Percentiles rank a stretch among this genome's conserved stretches.
phyloP scores from a whole-genome alignment of 30 jellyfish, hydroid and myxozoan species.

The Pseudorhiza aurosa region DNA sequence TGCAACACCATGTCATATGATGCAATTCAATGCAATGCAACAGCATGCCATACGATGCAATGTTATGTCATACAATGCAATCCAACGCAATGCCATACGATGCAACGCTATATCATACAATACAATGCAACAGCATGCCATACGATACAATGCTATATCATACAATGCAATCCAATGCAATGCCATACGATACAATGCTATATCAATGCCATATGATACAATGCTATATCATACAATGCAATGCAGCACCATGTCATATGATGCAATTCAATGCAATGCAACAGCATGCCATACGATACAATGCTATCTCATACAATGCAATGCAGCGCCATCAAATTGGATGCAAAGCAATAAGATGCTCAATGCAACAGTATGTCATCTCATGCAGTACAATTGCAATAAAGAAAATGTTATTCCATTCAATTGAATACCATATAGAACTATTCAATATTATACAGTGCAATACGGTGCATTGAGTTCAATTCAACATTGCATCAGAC shows the following conservation, averaged over 20 bases:
- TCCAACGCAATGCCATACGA: constrained; percentile 12
- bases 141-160: constrained; percentile 12
- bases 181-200: constrained; percentile 2
- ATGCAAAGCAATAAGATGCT: too few species aligned
- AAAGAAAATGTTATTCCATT: too few species aligned
- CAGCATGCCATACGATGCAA: not conserved
- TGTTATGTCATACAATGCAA: not conserved
- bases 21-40: not conserved
- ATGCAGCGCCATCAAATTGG: too few species aligned
- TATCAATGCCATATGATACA: not conserved
- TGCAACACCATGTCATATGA: not conserved
- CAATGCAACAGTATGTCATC: too few species aligned
- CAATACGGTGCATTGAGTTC: constrained; percentile 16
- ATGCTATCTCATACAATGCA: constrained; percentile 5
- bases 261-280: not conserved
- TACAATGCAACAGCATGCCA: constrained; percentile 9
- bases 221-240: not conserved
- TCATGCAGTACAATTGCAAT: too few species aligned
- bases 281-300: not conserved
- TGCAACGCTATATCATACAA: constrained; percentile 17
- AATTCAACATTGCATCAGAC: too few species aligned
- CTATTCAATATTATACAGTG: constrained; percentile 11
- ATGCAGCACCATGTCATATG: not conserved
- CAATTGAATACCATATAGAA: too few species aligned
- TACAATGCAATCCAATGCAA: not conserved